Percentiles rank a stretch among this genome's conserved stretches.
phyloP scores from a whole-genome alignment of 1,140 invertebrate species.

The Drosophila elegans region DNA sequence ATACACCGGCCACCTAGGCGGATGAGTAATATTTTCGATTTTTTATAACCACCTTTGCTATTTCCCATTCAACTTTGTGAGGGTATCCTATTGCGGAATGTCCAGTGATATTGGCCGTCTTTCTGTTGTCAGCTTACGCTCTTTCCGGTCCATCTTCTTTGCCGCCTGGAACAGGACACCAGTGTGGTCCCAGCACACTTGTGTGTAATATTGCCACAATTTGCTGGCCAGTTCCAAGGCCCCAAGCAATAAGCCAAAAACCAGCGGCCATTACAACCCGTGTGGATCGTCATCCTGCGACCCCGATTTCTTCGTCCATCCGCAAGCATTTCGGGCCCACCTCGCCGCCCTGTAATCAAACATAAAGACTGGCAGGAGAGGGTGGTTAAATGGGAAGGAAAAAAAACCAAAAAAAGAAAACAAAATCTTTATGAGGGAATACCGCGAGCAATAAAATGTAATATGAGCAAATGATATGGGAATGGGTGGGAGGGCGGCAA shows the following conservation, averaged over 20 bases:
- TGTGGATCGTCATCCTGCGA: background rate
- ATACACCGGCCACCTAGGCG: too few relatives aligned
- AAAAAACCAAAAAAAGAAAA: too few relatives aligned
- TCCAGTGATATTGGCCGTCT: too few relatives aligned
- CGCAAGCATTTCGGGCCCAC: constrained; percentile 26
- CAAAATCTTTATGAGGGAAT: constrained; percentile 53
- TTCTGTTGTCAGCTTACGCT: constrained; percentile 12
- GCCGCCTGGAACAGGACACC: constrained; percentile 6
- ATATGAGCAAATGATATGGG: constrained; percentile 47
- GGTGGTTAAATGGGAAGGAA: background rate
- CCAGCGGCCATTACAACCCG: constrained; percentile 15
- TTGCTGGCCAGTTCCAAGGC: constrained; percentile 22
- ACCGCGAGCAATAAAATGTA: constrained; percentile 72
- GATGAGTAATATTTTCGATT: background rate
- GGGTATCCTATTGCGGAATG: background rate
- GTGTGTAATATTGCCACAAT: constrained; percentile 31
- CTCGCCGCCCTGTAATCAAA: constrained; percentile 57
- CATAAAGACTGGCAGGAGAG: constrained; percentile 31
- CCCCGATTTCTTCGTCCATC: background rate
- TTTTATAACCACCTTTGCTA: too few relatives aligned
- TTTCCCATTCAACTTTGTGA: too few relatives aligned
- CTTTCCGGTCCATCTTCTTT: constrained; percentile 18
- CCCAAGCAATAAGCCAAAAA: constrained; percentile 32
- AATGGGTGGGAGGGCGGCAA: constrained; percentile 29
- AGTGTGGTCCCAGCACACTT: constrained; percentile 13